A percentile compares a stretch with the other conserved stretches of the same genome.
These are phyloP conservation scores for Labia minor DNA, from an alignment of 2,888 invertebrate species.

Conservation along the genomic window DNA sequence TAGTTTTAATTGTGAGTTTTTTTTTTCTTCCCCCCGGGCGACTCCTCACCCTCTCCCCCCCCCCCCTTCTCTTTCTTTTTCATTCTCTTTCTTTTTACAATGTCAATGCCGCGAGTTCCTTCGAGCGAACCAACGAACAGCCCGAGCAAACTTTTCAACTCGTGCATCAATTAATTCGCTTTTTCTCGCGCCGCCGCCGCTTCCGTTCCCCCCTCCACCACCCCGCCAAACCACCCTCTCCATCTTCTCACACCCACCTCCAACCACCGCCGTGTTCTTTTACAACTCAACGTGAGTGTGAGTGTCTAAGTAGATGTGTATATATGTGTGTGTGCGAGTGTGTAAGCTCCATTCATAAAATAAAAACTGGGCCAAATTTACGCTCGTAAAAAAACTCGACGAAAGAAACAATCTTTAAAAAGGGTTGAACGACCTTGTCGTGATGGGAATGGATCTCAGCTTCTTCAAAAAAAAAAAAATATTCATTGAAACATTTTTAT, in stretches of 20 bases:
- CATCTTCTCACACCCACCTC: background rate
- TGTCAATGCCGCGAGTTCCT: background rate
- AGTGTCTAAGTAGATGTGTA: no score
- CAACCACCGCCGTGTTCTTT: background rate
- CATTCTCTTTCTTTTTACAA: background rate
- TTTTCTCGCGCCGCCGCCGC: background rate
- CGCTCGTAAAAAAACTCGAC: background rate
- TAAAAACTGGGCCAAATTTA: background rate
- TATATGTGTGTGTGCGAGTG: background rate
- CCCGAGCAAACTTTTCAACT: background rate
- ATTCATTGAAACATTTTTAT: no score
- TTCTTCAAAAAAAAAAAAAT: no score
- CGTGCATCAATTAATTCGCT: background rate
- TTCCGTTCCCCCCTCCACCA: background rate
- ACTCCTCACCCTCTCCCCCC: background rate
- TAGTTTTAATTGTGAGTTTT: no score
- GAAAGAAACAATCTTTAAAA: background rate
- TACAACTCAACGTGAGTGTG: background rate
- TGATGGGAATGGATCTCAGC: no score
- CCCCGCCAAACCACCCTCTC: background rate
- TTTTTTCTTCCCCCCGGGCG: no score
- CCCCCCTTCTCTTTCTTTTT: background rate
- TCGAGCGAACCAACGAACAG: background rate
- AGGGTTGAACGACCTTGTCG: background rate
- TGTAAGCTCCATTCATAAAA: background rate